Conservation (phyloP, 2,888 invertebrate genomes). For the Xestia ashworthii region DNA sequence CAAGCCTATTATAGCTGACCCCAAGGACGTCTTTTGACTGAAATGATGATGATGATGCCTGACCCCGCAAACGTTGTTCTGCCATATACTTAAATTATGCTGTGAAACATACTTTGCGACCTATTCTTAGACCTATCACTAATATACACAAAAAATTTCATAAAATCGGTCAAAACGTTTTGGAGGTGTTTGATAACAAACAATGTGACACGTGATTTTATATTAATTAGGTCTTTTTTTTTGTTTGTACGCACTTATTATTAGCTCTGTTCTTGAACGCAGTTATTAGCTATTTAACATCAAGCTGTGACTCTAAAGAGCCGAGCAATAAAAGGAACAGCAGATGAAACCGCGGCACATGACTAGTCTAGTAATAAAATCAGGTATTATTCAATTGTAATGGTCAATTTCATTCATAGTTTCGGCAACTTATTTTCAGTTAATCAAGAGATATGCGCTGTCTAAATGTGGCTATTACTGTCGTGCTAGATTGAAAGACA, state of each 20-base stretch:
- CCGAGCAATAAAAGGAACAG: background rate
- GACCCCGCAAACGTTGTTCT: too few relatives aligned
- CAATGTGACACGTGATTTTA: too few relatives aligned
- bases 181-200: too few relatives aligned
- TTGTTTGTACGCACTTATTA: background rate
- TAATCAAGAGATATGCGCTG: conserved; percentile 45
- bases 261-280: background rate
- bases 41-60: too few relatives aligned
- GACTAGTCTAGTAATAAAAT: background rate
- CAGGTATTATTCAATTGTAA: background rate
- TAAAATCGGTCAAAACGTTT: too few relatives aligned
- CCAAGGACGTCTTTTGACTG: too few relatives aligned
- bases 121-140: too few relatives aligned
- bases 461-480: conserved; percentile 19
- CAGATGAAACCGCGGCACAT: background rate
- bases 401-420: conserved; percentile 13
- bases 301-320: background rate
- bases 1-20: too few relatives aligned
- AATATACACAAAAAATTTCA: too few relatives aligned
- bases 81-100: too few relatives aligned
- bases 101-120: too few relatives aligned
- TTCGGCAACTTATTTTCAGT: conserved; percentile 3
- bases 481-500: conserved; percentile 36
- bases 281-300: background rate
- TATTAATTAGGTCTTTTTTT: background rate